phyloP scores from a whole-genome alignment of 1,140 invertebrate genomes.

The Leucophenga varia region DNA sequence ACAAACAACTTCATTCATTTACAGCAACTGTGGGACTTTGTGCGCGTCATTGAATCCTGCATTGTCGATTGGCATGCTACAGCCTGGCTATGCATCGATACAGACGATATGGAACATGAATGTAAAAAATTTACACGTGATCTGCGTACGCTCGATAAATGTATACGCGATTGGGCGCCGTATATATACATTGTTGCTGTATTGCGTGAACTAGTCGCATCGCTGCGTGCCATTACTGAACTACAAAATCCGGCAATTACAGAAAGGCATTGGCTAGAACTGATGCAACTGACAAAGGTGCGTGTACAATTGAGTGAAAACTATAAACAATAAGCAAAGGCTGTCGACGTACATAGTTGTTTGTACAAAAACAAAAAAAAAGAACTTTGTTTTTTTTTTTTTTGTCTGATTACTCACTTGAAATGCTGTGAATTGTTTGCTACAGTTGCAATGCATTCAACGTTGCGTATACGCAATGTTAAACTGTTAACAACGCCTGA shows the following conservation, averaged over 20 bases:
- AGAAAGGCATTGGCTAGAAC: constrained; percentile 83
- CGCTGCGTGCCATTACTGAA: constrained; percentile 79
- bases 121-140: constrained; percentile 84
- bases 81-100: constrained; percentile 81
- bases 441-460: no score
- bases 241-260: constrained; percentile 86
- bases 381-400: no score
- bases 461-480: no score
- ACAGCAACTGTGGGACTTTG: constrained; percentile 83
- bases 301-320: constrained; percentile 10
- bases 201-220: constrained; percentile 76
- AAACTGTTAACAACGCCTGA: no score
- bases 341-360: no score
- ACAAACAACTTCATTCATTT: background rate
- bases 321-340: background rate
- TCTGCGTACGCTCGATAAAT: constrained; percentile 77
- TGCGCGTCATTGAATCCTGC: constrained; percentile 70
- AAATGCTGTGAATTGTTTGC: no score
- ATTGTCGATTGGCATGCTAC: constrained; percentile 84
- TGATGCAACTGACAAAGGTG: constrained; percentile 83
- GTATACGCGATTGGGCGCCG: constrained; percentile 74
- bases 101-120: constrained; percentile 85
- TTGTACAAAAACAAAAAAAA: no score
- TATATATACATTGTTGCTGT: constrained; percentile 67
- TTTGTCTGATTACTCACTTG: no score